phyloP scores from a whole-genome alignment of 2,888 invertebrate species.

The Coronaproctus castanopsis region DNA sequence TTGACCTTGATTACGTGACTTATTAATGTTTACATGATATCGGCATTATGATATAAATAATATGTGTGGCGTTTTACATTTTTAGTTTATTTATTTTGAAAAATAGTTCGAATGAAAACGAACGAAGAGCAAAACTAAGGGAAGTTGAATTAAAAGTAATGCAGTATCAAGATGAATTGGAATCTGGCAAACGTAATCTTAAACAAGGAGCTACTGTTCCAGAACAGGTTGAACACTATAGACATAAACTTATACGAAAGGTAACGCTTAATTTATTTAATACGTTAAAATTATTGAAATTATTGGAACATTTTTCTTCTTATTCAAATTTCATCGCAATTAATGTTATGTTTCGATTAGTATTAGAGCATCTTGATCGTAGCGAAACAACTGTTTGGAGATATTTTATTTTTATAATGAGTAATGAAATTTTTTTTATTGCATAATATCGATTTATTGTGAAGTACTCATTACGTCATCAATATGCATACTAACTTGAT shows the following conservation, averaged over 20 bases:
- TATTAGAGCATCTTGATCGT: background rate
- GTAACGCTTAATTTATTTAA: constrained; percentile 27
- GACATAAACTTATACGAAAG: constrained; percentile 71
- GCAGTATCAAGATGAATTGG: constrained; percentile 89
- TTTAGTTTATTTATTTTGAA: background rate
- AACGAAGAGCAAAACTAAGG: constrained; percentile 48
- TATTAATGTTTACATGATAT: too few species aligned
- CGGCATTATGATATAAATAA: background rate
- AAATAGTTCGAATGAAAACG: constrained; percentile 11
- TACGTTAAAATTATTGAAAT: background rate
- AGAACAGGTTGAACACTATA: constrained; percentile 76
- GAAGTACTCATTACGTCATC: too few species aligned
- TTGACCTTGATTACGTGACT: too few species aligned
- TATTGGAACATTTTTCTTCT: constrained; percentile 13
- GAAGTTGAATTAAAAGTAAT: constrained; percentile 90
- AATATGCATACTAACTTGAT: too few species aligned
- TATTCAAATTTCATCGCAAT: background rate
- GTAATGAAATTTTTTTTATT: too few species aligned
- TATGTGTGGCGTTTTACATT: background rate
- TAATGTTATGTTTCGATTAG: background rate
- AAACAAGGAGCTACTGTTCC: constrained; percentile 52
- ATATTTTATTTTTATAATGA: too few species aligned
- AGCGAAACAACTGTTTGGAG: too few species aligned
- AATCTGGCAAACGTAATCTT: constrained; percentile 54
- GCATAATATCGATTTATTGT: too few species aligned